These are phyloP conservation scores for Tenthredo notha DNA, from an alignment of 2,888 invertebrate genomes.

Conservation along the genomic window DNA sequence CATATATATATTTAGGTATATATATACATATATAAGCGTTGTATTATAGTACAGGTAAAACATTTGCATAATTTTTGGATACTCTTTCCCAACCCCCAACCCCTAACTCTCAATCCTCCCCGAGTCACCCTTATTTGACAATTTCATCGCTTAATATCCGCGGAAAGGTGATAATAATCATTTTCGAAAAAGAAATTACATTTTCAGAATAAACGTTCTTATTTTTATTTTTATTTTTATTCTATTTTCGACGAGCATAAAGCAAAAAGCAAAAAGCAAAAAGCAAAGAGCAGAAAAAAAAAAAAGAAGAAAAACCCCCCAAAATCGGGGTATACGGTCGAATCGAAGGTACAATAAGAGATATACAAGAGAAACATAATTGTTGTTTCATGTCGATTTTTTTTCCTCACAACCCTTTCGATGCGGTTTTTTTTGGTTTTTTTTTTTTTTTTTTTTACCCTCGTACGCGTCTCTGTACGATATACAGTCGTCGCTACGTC, in stretches of 20 bases:
- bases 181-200: neutral
- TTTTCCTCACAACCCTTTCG: neutral
- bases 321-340: no score
- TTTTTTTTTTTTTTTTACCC: neutral
- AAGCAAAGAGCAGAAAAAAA: no score
- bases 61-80: slow-evolving; percentile 1
- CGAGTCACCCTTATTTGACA: neutral
- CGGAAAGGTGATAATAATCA: neutral
- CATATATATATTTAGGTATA: neutral
- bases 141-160: no score
- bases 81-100: neutral
- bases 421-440: neutral
- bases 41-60: neutral
- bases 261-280: no score
- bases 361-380: no score
- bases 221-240: no score
- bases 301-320: no score
- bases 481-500: neutral
- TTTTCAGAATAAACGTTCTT: no score
- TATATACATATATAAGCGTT: neutral
- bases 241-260: no score
- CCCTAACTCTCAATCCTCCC: neutral
- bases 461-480: neutral
- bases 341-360: no score
- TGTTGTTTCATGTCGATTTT: no score